These are phyloP conservation scores for Chelon auratus DNA, from an alignment of 2,797 vertebrate species.

Conservation along the genomic window DNA sequence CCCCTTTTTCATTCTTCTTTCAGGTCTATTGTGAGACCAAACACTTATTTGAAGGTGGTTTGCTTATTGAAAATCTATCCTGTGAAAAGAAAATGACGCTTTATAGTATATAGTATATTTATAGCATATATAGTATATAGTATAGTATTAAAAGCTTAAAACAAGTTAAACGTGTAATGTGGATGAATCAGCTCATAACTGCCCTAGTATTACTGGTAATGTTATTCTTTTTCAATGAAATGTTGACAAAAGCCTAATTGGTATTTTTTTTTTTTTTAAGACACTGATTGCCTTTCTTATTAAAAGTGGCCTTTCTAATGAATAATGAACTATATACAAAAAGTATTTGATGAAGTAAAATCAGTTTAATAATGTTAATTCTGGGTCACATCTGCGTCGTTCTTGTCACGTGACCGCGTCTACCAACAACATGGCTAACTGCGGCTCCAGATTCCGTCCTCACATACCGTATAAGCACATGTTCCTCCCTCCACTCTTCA, in stretches of 20 bases:
- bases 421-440: constrained; percentile 49
- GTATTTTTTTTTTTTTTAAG: not conserved
- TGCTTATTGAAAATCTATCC: too few relatives aligned
- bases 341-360: not conserved
- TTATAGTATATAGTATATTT: not conserved
- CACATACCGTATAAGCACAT: constrained; percentile 40
- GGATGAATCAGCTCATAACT: not conserved
- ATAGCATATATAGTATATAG: not conserved
- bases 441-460: constrained; percentile 45
- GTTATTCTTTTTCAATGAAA: not conserved
- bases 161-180: not conserved
- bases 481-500: constrained; percentile 72
- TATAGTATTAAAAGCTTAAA: not conserved
- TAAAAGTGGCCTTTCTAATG: not conserved
- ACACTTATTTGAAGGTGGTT: too few relatives aligned
- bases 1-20: too few relatives aligned
- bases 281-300: not conserved
- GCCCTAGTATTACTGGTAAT: not conserved
- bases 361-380: constrained; percentile 15
- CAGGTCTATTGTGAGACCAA: too few relatives aligned
- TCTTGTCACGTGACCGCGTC: constrained; percentile 45
- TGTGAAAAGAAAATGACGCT: too few relatives aligned
- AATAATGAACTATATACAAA: constrained; percentile 7
- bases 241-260: constrained; percentile 3
- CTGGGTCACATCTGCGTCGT: constrained; percentile 44